Evolutionary conservation across 2,888 invertebrate genomes (phyloP).

Genomic region (Opisthograptis luteolata): DNA sequence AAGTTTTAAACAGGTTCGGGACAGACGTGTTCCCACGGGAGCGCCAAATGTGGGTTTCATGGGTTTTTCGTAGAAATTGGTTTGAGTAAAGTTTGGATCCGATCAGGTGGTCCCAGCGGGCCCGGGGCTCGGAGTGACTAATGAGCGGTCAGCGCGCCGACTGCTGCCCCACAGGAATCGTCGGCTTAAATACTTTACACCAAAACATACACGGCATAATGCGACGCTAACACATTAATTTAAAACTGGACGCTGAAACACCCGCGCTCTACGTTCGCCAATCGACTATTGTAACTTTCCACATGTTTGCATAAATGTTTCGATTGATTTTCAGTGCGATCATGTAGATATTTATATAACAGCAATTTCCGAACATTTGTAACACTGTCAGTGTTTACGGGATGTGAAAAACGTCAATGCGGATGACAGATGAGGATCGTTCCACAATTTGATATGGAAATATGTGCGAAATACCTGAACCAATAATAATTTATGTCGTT

Average conservation of each 20-base stretch:
- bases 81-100: constrained; percentile 48
- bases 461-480: constrained; percentile 56
- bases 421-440: constrained; percentile 64
- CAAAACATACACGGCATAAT: constrained; percentile 30
- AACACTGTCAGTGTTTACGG: constrained; percentile 55
- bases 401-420: constrained; percentile 61
- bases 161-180: constrained; percentile 47
- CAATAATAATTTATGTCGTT: constrained; percentile 53
- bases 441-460: constrained; percentile 58
- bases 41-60: constrained; percentile 46
- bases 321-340: constrained; percentile 33
- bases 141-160: constrained; percentile 64
- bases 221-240: constrained; percentile 19
- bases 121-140: constrained; percentile 52
- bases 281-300: constrained; percentile 21
- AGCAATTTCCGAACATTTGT: constrained; percentile 61
- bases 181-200: constrained; percentile 49
- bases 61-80: constrained; percentile 53
- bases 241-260: constrained; percentile 24
- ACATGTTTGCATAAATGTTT: constrained; percentile 33
- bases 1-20: constrained; percentile 36
- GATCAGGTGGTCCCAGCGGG: constrained; percentile 55
- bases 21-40: constrained; percentile 27
- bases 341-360: constrained; percentile 39
- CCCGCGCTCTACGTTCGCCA: constrained; percentile 1